These are phyloP conservation scores for Brassicogethes aeneus DNA, from an alignment of 2,888 invertebrate species.

Conservation along the genomic window DNA sequence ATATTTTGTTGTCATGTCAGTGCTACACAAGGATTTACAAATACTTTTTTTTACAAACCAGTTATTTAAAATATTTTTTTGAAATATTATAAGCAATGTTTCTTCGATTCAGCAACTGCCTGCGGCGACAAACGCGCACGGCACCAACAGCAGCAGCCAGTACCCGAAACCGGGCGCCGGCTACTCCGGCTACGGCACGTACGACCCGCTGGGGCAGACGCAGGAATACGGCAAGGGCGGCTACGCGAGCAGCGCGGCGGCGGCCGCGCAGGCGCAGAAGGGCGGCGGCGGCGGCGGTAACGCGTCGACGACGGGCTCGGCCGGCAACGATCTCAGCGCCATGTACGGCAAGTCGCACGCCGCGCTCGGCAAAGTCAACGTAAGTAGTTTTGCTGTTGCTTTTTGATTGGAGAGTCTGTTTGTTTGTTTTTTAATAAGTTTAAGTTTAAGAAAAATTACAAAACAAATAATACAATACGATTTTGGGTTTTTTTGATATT, in stretches of 20 bases:
- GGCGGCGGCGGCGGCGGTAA: slow-evolving; percentile 39
- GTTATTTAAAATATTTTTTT: too few relatives aligned
- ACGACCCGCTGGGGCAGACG: slow-evolving; percentile 46
- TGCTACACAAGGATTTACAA: slow-evolving; percentile 1
- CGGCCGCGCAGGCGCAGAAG: slow-evolving; percentile 39
- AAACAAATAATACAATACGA: too few relatives aligned
- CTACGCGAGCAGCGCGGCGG: slow-evolving; percentile 41
- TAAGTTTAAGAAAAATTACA: too few relatives aligned
- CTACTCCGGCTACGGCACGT: slow-evolving; percentile 53
- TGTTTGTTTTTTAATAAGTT: too few relatives aligned
- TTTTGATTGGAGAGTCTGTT: background rate
- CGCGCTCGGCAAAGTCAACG: slow-evolving; percentile 83
- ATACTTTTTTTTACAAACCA: too few relatives aligned
- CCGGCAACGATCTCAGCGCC: slow-evolving; percentile 66
- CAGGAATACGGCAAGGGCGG: slow-evolving; percentile 46
- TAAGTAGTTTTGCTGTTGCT: slow-evolving; percentile 51
- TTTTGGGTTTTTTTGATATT: too few relatives aligned
- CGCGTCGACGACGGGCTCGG: slow-evolving; percentile 36
- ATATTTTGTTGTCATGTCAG: slow-evolving; percentile 1
- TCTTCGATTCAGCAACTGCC: slow-evolving; percentile 54
- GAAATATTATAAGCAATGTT: too few relatives aligned
- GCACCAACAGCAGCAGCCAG: slow-evolving; percentile 59
- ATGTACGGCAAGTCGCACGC: slow-evolving; percentile 86
- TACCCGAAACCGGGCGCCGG: slow-evolving; percentile 56
- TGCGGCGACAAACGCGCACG: slow-evolving; percentile 62